Evolutionary conservation across 1,140 invertebrate species (phyloP).

Genomic region (Drosophila nasuta): DNA sequence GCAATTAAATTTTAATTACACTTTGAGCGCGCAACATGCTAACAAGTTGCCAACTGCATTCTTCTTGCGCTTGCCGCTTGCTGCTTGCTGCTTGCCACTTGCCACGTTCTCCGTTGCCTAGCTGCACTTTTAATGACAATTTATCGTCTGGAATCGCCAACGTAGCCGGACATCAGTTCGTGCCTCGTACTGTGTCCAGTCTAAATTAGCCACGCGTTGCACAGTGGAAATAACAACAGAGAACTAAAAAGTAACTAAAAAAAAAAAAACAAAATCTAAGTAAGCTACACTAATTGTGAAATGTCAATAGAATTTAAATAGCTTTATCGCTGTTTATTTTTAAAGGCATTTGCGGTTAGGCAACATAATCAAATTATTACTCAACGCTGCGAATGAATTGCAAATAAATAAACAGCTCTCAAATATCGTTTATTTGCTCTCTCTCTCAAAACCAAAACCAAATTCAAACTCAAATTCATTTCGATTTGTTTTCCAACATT

Average conservation of each 20-base stretch:
- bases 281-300: too few species aligned
- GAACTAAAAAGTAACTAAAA: too few species aligned
- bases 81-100: slow-evolving; percentile 22
- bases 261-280: too few species aligned
- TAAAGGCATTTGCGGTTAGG: too few species aligned
- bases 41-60: slow-evolving; percentile 50
- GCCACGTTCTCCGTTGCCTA: background rate
- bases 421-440: too few species aligned
- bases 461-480: too few species aligned
- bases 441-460: too few species aligned
- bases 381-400: too few species aligned
- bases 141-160: slow-evolving; percentile 51
- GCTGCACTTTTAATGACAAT: slow-evolving; percentile 64
- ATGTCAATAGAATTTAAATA: too few species aligned
- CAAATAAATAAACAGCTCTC: too few species aligned
- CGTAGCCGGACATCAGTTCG: slow-evolving; percentile 15
- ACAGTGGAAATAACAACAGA: background rate
- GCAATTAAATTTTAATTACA: slow-evolving; percentile 72
- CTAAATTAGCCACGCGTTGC: slow-evolving; percentile 25
- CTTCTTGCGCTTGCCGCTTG: slow-evolving; percentile 9
- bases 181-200: background rate
- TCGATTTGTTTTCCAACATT: too few species aligned
- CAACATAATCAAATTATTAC: too few species aligned
- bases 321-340: background rate
- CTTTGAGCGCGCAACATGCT: slow-evolving; percentile 67